Percentiles rank a stretch among this genome's conserved stretches.
phyloP scores from a whole-genome alignment of 2,113 vertebrate genomes.

The Erpornis zantholeuca region DNA sequence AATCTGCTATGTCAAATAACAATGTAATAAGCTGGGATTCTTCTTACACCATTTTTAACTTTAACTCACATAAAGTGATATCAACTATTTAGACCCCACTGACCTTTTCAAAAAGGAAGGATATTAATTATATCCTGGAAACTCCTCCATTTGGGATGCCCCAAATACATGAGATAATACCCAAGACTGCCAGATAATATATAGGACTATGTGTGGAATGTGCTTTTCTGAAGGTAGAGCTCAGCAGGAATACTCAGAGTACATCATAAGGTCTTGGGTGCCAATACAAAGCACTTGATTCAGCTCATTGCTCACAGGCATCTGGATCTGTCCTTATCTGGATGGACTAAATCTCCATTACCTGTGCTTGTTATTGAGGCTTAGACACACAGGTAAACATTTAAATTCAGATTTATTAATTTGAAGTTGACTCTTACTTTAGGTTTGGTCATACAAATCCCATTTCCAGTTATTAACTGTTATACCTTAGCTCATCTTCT shows the following conservation, averaged over 20 bases:
- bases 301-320: background rate
- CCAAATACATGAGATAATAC: background rate
- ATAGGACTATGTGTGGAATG: background rate
- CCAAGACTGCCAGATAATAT: background rate
- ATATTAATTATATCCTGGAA: background rate
- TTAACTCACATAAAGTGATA: background rate
- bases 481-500: background rate
- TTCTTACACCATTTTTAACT: background rate
- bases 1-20: background rate
- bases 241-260: background rate
- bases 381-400: background rate
- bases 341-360: background rate
- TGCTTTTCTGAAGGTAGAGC: background rate
- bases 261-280: background rate
- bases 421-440: background rate
- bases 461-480: background rate
- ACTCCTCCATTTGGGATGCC: background rate
- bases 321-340: background rate
- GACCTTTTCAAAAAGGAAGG: background rate
- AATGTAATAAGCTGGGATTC: background rate
- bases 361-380: background rate
- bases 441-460: rapidly evolving
- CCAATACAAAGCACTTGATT: background rate
- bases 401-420: background rate
- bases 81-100: background rate